Percentiles rank a stretch among this genome's conserved stretches.
Conservation (phyloP, 2,888 invertebrate genomes). For the Meta bourneti region DNA sequence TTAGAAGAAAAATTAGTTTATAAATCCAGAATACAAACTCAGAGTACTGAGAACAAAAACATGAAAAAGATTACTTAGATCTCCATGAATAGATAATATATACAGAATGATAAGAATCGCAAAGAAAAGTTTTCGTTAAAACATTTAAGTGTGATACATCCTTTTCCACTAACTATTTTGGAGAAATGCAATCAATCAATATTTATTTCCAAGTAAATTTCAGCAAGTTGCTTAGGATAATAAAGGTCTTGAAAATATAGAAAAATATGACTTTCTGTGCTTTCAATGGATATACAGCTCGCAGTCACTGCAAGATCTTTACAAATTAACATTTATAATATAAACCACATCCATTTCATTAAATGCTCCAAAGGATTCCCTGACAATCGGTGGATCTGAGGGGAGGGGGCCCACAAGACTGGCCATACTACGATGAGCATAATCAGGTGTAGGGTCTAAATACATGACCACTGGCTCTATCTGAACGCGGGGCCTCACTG, state of each 20-base stretch:
- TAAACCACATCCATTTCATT: slow-evolving; percentile 52
- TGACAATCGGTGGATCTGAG: slow-evolving; percentile 55
- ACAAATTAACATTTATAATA: slow-evolving; percentile 56
- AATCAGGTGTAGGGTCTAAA: slow-evolving; percentile 53
- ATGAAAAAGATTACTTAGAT: too few relatives aligned
- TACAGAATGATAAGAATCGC: too few relatives aligned
- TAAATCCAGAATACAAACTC: too few relatives aligned
- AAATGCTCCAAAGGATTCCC: slow-evolving; percentile 26
- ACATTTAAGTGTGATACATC: too few relatives aligned
- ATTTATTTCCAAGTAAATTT: too few relatives aligned
- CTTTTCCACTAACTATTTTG: too few relatives aligned
- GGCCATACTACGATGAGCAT: slow-evolving; percentile 52
- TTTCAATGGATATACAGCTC: neutral
- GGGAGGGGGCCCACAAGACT: slow-evolving; percentile 50
- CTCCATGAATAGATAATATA: too few relatives aligned
- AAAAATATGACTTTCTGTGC: neutral
- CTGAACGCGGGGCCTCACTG: slow-evolving; percentile 38
- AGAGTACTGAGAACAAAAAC: too few relatives aligned
- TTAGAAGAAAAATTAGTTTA: too few relatives aligned
- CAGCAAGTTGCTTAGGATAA: too few relatives aligned
- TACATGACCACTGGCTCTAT: slow-evolving; percentile 59
- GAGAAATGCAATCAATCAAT: too few relatives aligned
- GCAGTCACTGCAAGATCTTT: neutral
- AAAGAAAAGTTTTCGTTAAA: too few relatives aligned
- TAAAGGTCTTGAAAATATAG: neutral